Evolutionary conservation across 2,888 invertebrate species (phyloP).

Genomic region (Parapristionchus giblindavisi): DNA sequence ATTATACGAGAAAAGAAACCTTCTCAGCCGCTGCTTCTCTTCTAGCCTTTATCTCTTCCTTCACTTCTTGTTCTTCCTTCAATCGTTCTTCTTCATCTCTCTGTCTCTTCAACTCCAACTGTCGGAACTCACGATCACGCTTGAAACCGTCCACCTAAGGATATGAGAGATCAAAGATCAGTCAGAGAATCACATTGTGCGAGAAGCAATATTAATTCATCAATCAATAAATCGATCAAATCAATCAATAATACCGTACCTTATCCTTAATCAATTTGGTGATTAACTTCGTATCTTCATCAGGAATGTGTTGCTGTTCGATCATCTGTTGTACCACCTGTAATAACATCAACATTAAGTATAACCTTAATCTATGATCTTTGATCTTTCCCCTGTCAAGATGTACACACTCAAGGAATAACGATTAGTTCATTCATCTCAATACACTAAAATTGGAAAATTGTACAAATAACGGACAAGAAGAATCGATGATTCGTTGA

Average conservation of each 20-base stretch:
- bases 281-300: conserved; percentile 91
- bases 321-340: conserved; percentile 85
- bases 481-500: not conserved
- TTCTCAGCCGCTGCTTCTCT: conserved; percentile 54
- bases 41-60: conserved; percentile 59
- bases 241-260: conserved; percentile 77
- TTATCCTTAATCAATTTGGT: conserved; percentile 90
- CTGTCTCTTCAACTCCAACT: conserved; percentile 60
- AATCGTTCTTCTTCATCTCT: conserved; percentile 63
- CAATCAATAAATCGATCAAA: not conserved
- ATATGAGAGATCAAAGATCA: not conserved
- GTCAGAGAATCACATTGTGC: not conserved
- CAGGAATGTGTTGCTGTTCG: conserved; percentile 78
- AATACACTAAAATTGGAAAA: not conserved
- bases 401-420: no score
- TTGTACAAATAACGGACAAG: not conserved
- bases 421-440: not conserved
- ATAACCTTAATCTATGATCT: no score
- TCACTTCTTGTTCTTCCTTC: conserved; percentile 62
- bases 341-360: no score
- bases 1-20: no score
- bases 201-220: not conserved
- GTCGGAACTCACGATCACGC: conserved; percentile 65
- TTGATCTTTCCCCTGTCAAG: no score
- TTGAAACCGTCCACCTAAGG: conserved; percentile 62